These are phyloP conservation scores for Avahi laniger DNA, from an alignment of 2,797 vertebrate species.

Conservation along the genomic window DNA sequence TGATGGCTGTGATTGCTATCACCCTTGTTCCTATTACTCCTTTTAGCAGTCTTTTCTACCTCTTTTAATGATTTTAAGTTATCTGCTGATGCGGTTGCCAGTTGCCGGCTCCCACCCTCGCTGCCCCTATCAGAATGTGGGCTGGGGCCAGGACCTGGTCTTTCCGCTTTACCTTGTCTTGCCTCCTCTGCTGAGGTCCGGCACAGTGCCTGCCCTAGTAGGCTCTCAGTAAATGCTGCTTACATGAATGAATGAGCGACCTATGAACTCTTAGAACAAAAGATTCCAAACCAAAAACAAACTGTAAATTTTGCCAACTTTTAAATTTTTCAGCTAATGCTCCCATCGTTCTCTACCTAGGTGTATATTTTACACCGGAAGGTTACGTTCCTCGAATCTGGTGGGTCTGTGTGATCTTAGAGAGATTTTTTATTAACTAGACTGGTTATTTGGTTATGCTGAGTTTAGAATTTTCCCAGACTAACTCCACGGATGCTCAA, in stretches of 20 bases:
- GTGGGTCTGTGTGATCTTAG: background rate
- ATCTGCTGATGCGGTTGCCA: background rate
- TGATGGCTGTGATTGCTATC: background rate
- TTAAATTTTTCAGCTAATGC: background rate
- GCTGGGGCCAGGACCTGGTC: background rate
- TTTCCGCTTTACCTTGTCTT: background rate
- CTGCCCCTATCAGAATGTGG: background rate
- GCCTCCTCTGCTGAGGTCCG: background rate
- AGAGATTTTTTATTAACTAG: background rate
- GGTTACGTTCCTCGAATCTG: background rate
- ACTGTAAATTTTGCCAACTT: background rate
- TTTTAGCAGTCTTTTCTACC: background rate
- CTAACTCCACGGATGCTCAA: background rate
- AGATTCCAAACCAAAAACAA: background rate
- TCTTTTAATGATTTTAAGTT: background rate
- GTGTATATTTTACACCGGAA: background rate
- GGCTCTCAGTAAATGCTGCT: background rate
- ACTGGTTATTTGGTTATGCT: background rate
- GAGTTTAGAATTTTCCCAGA: conserved; percentile 4
- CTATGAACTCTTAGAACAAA: background rate
- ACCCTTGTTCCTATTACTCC: background rate
- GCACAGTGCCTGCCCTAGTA: background rate
- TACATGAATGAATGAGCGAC: background rate
- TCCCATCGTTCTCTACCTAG: background rate
- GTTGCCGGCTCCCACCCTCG: background rate